phyloP scores from a whole-genome alignment of 1,140 invertebrate species.

The Heliothis virescens region DNA sequence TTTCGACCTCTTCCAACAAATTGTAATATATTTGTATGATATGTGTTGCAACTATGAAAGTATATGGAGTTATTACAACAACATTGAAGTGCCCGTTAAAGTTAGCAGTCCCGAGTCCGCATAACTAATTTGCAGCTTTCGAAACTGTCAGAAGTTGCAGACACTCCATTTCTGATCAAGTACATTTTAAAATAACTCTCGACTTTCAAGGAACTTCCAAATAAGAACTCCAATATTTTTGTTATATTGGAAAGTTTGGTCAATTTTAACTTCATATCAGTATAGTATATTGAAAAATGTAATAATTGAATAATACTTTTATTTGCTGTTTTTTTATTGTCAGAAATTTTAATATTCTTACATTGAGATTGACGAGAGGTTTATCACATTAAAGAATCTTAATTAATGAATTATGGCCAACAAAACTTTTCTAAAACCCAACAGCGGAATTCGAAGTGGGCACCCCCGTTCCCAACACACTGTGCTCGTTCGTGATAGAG shows the following conservation, averaged over 20 bases:
- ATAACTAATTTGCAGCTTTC: constrained; percentile 22
- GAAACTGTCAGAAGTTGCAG: constrained; percentile 1
- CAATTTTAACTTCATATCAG: too few species aligned
- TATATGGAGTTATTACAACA: background rate
- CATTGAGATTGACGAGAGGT: too few species aligned
- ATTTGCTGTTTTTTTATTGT: too few species aligned
- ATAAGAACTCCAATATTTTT: background rate
- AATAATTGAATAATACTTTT: too few species aligned
- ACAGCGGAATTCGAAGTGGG: constrained; percentile 96
- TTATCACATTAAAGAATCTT: too few species aligned
- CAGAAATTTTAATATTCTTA: too few species aligned
- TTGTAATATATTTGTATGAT: background rate
- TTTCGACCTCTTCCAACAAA: background rate
- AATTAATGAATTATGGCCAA: too few species aligned
- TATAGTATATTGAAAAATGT: too few species aligned
- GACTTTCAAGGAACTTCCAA: background rate
- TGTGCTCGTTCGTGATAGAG: constrained; percentile 95
- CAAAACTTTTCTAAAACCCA: too few species aligned
- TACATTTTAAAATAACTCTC: constrained; percentile 12
- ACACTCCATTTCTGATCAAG: background rate
- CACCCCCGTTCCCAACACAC: constrained; percentile 91
- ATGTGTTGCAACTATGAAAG: background rate
- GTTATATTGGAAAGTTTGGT: too few species aligned
- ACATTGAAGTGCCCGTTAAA: constrained; percentile 34
- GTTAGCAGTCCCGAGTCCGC: constrained; percentile 13